Base-by-base conservation (phyloP, 2,888 invertebrate species). In the Catonia carolina region DNA sequence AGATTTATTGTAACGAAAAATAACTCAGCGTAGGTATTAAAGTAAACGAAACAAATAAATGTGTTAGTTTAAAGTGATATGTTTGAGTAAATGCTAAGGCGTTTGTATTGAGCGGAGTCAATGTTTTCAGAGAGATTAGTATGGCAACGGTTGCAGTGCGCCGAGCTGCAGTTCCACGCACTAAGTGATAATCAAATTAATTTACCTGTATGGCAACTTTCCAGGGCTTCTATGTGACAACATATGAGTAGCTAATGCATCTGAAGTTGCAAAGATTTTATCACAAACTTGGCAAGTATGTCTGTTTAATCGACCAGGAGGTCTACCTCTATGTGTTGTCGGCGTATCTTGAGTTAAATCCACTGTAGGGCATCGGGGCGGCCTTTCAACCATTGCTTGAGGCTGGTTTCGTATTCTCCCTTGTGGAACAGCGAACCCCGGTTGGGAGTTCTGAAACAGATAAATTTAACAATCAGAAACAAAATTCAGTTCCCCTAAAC, bases 181-280 rank as follows among this genome's bases (percentile, higher is more conserved):
- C n/a, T n/a, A n/a, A n/a, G n/a, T n/a, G n/a, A 27, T 27, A 27
- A 27, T 27, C 8, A 27, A 27, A 27, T 27, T 6, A 41, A 65
- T 67, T 67, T 53, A 73, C 73, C 71, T 72, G 60, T 70, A 71
- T 51, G 70, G 69, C 37, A 73, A 61, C 66, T 73, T 73, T 65
- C 78, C 78, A 20, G 77, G 71, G 60, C 72, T 73, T 52, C 69
- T 70, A 64, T 75, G 75, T 1, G 70, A 70, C 1, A 71, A 68
- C 72, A 75, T 75, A 59, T 77, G 77, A 36, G 74, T 72, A 14
- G 71, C 72, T 7, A 77, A 67, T 48, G 72, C 70, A 55, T 77
- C 77, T 55, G 71, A 72, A 41, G 72, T 75, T 52, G 73, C 71
- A 62, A 77, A 77, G 47, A 69, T 71, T 63, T 77, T 75, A 53